A percentile compares a stretch with the other conserved stretches of the same genome.
phyloP scores from a whole-genome alignment of 2,888 invertebrate genomes.

The Urechis unicinctus region DNA sequence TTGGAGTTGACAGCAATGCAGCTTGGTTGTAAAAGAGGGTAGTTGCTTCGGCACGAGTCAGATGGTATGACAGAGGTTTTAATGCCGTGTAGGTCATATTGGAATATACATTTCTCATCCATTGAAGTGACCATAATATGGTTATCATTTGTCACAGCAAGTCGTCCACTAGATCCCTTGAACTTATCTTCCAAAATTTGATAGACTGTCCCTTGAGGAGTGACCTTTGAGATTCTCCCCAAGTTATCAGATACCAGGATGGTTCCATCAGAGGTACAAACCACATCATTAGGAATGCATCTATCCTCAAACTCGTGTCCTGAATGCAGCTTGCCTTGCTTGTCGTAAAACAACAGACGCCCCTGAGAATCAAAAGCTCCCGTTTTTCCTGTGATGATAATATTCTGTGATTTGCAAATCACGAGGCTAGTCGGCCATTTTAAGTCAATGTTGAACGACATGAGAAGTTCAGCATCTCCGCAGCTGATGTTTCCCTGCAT shows the following conservation, averaged over 20 bases:
- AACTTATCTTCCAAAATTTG: conserved; percentile 5
- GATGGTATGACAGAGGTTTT: not conserved
- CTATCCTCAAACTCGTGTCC: conserved; percentile 4
- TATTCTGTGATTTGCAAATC: conserved; percentile 3
- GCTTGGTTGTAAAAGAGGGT: not conserved
- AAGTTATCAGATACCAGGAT: conserved; percentile 10
- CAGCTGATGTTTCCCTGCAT: conserved; percentile 10
- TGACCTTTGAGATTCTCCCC: conserved; percentile 5
- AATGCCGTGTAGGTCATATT: conserved; percentile 5
- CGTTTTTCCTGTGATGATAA: conserved; percentile 14
- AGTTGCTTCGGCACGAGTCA: not conserved
- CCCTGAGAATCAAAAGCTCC: conserved; percentile 15
- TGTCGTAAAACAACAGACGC: conserved; percentile 8
- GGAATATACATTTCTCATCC: conserved; percentile 6
- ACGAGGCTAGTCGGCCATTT: conserved; percentile 16
- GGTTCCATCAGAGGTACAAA: not conserved
- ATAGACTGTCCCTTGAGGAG: not conserved
- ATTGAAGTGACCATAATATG: conserved; percentile 4
- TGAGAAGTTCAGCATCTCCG: conserved; percentile 7
- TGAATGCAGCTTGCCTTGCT: conserved; percentile 4
- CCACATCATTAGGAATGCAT: conserved; percentile 8
- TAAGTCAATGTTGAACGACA: conserved; percentile 12
- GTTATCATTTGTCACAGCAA: not conserved
- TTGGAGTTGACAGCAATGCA: not conserved
- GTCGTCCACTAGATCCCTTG: conserved; percentile 4